Base-by-base conservation (phyloP, 2,888 invertebrate genomes). In the Lepidochitona cinerea region DNA sequence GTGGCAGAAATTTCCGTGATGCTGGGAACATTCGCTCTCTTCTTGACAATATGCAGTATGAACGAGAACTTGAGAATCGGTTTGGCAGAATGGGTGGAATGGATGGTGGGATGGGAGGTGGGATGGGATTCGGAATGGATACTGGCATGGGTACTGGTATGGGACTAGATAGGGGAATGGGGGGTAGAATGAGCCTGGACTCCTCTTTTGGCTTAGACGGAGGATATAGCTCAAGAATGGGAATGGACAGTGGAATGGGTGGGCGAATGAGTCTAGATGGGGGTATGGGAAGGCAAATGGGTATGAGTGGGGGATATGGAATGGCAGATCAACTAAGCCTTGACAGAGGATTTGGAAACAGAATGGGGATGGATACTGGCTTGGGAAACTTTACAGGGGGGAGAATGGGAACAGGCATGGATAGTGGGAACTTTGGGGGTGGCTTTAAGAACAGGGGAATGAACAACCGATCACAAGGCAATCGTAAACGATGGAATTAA, bases 41-140 rank as follows among this genome's bases (percentile, higher is more conserved):
- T 29, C 59, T 59, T 29, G 59, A 59, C 29, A 59, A 59, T 26
- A 49, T 49, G 49, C 49, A 49, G 7, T 59, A 23, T 29, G 59
- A 29, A 4, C 23, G 59, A 26, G 59, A 59, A 32, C 26, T 59
- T 23, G 59, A 59, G 29, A 29, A 26, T 29, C 26, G 32, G 14
- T 59, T 29, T 32, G 29, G 26, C n/a, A 36, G 66, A 37, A 37
- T 66, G 66, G 66, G 36, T 18, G 35, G 29, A 23, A 66, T 66
- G 66, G 66, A 36, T 5, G n/a, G 66, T 35, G 66, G 66, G n/a
- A 66, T 66, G 66, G 66, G 66, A 2, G 66, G 66, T 33, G 33
- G 66, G 2, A 66, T 66, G 66, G 66, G 66, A 3, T 35, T 66
- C 35, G 26, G 36, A 1, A 37, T 36, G 66, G 66, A 36, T 26